Evolutionary conservation across 2,888 invertebrate genomes (phyloP).

Genomic region (Andrena flavipes): DNA sequence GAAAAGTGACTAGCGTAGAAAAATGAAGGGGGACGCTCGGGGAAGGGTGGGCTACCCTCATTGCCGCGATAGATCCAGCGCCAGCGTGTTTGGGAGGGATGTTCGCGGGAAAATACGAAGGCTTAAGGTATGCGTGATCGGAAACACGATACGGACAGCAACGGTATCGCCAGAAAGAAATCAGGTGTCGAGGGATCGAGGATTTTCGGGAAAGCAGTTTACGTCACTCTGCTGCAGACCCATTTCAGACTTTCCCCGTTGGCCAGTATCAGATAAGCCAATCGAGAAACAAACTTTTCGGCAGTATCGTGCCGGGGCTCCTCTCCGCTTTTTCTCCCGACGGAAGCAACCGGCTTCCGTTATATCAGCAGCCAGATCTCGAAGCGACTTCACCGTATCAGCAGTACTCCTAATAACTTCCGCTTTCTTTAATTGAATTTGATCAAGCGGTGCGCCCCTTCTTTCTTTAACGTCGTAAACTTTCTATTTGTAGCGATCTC

Average conservation of each 20-base stretch:
- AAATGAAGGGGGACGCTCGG: background rate
- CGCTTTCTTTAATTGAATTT: conserved; percentile 73
- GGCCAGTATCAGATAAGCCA: conserved; percentile 75
- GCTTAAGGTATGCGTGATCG: conserved; percentile 61
- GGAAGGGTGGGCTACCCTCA: background rate
- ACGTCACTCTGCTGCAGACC: conserved; percentile 66
- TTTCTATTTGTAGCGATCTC: conserved; percentile 11
- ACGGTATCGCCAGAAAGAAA: conserved; percentile 68
- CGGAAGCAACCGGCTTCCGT: conserved; percentile 58
- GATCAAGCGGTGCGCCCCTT: conserved; percentile 45
- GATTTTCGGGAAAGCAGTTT: conserved; percentile 67
- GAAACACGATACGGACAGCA: conserved; percentile 51
- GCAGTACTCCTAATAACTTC: conserved; percentile 70
- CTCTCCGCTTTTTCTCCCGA: conserved; percentile 47
- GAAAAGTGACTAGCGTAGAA: background rate
- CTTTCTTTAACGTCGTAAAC: conserved; percentile 14
- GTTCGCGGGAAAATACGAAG: conserved; percentile 58
- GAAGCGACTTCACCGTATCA: conserved; percentile 57
- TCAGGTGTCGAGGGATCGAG: conserved; percentile 70
- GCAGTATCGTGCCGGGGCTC: conserved; percentile 61
- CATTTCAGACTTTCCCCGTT: conserved; percentile 70
- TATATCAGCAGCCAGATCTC: conserved; percentile 69
- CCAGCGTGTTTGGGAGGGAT: conserved; percentile 11
- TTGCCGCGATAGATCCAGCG: conserved; percentile 28
- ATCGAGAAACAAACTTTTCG: conserved; percentile 76